A percentile compares a stretch with the other conserved stretches of the same genome.
Evolutionary conservation across 2,113 vertebrate genomes (phyloP).

Genomic region (Urocolius indicus): DNA sequence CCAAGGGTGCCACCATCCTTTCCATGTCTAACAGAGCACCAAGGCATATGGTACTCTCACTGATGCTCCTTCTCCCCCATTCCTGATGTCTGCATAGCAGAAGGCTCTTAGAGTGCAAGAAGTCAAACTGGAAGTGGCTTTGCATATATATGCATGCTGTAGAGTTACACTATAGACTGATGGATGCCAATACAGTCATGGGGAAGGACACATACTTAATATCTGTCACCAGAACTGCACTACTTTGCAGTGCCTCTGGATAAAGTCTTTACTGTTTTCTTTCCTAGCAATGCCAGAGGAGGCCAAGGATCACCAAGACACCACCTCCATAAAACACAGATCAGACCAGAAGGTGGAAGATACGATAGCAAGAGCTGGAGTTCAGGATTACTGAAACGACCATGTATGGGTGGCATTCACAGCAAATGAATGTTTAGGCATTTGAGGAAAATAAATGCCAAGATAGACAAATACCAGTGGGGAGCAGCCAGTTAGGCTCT

Average conservation of each 20-base stretch:
- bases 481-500: not conserved
- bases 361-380: not conserved
- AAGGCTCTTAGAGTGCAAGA: not conserved
- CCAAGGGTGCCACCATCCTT: not conserved
- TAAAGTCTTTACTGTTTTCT: not conserved
- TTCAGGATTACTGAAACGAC: not conserved
- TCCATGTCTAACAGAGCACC: not conserved
- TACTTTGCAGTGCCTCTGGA: not conserved
- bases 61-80: not conserved
- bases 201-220: not conserved
- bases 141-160: fast-evolving
- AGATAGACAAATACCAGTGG: not conserved
- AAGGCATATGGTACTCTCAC: not conserved
- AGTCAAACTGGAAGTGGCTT: not conserved
- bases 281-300: not conserved
- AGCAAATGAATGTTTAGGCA: not conserved
- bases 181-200: fast-evolving
- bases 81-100: not conserved
- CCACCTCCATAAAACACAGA: not conserved
- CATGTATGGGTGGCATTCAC: not conserved
- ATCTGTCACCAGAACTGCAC: not conserved
- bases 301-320: not conserved
- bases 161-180: not conserved
- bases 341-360: not conserved
- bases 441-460: not conserved